Conservation (phyloP, 2,113 vertebrate species). For the Bettongia penicillata region DNA sequence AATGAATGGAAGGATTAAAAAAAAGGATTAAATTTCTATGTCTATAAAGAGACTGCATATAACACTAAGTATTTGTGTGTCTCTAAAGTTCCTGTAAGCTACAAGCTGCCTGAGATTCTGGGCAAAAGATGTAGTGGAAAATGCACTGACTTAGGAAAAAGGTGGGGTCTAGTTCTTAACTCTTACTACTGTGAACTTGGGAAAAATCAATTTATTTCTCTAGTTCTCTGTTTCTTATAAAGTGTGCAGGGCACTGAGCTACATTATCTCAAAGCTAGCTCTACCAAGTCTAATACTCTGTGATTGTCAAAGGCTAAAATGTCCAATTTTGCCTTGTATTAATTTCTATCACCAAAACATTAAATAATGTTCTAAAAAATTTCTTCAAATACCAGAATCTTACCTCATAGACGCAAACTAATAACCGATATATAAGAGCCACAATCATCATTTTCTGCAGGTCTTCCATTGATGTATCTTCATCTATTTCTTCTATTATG, state of each 20-base stretch:
- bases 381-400: slow-evolving; percentile 55
- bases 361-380: slow-evolving; percentile 23
- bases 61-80: not conserved
- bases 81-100: not conserved
- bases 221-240: not conserved
- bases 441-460: slow-evolving; percentile 98
- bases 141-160: not conserved
- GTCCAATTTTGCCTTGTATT: not conserved
- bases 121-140: not conserved
- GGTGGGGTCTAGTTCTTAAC: not conserved
- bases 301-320: not conserved
- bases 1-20: not conserved
- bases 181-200: not conserved
- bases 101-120: not conserved
- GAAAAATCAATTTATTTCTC: not conserved
- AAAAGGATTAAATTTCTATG: not conserved
- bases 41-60: not conserved
- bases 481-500: slow-evolving; percentile 97
- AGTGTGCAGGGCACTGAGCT: not conserved
- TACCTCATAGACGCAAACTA: slow-evolving; percentile 98
- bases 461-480: slow-evolving; percentile 97
- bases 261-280: not conserved
- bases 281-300: not conserved
- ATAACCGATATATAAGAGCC: slow-evolving; percentile 94
- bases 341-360: slow-evolving; percentile 49